Conservation (phyloP, 2,797 vertebrate genomes). For the Anisognathus igniventris region DNA sequence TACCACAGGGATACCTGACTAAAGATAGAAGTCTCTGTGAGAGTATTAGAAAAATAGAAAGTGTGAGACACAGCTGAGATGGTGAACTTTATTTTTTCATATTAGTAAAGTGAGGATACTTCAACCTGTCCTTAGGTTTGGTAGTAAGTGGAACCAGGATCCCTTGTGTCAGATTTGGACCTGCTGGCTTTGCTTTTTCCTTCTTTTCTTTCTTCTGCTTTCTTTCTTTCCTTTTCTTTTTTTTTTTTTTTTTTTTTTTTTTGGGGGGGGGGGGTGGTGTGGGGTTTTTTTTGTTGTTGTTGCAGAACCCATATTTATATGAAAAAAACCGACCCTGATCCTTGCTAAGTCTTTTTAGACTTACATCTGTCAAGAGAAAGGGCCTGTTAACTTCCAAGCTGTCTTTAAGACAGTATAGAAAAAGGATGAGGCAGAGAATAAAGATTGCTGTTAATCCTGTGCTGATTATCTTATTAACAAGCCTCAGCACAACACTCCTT, state of each 20-base stretch:
- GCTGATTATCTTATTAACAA: background rate
- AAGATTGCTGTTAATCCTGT: background rate
- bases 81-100: background rate
- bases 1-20: background rate
- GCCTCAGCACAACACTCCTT: background rate
- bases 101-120: background rate
- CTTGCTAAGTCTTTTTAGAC: background rate
- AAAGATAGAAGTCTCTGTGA: background rate
- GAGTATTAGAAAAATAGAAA: background rate
- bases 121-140: background rate
- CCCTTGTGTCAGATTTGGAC: background rate
- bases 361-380: background rate
- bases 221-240: background rate
- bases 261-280: fast-evolving
- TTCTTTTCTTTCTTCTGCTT: background rate
- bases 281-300: background rate
- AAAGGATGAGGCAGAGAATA: background rate
- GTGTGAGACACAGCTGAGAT: background rate
- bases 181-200: background rate
- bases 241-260: background rate
- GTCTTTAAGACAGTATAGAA: background rate
- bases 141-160: background rate
- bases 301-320: background rate
- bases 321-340: background rate
- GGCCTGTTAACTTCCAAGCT: background rate